These are phyloP conservation scores for Coecobrya sp. DNA, from an alignment of 2,888 invertebrate genomes.

Conservation along the genomic window DNA sequence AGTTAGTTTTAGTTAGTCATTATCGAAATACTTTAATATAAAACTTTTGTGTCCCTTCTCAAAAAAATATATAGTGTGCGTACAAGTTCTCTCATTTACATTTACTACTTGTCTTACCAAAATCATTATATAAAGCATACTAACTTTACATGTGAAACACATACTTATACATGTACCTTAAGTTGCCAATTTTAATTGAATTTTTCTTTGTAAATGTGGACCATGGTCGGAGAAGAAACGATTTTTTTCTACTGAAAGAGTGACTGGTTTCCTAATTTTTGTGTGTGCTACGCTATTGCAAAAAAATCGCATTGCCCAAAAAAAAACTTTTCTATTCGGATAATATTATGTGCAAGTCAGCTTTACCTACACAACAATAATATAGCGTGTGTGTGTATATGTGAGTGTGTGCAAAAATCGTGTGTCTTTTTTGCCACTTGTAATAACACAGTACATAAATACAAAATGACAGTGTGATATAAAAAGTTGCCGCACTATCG, in stretches of 20 bases:
- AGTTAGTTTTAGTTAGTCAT: conserved; percentile 2
- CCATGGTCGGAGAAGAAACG: background rate
- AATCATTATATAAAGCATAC: no score
- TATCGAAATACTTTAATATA: conserved; percentile 21
- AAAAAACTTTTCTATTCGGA: conserved; percentile 16
- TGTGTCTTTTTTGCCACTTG: conserved; percentile 33
- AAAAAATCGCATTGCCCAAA: background rate
- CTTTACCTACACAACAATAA: conserved; percentile 12
- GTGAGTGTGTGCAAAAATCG: background rate
- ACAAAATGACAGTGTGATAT: conserved; percentile 62
- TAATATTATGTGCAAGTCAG: background rate
- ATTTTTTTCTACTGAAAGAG: background rate
- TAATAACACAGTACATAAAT: background rate
- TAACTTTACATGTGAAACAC: no score
- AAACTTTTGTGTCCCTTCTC: conserved; percentile 9
- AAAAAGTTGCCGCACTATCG: conserved; percentile 31
- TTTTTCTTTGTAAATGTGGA: background rate
- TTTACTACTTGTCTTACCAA: background rate
- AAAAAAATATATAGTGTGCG: background rate
- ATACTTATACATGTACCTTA: no score
- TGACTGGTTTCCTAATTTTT: conserved; percentile 25
- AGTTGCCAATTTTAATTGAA: conserved; percentile 48
- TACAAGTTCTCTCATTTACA: background rate
- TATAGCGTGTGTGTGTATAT: background rate
- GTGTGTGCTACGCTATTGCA: background rate